Evolutionary conservation across 2,888 invertebrate species (phyloP).

Genomic region (Parasteatoda lunata): DNA sequence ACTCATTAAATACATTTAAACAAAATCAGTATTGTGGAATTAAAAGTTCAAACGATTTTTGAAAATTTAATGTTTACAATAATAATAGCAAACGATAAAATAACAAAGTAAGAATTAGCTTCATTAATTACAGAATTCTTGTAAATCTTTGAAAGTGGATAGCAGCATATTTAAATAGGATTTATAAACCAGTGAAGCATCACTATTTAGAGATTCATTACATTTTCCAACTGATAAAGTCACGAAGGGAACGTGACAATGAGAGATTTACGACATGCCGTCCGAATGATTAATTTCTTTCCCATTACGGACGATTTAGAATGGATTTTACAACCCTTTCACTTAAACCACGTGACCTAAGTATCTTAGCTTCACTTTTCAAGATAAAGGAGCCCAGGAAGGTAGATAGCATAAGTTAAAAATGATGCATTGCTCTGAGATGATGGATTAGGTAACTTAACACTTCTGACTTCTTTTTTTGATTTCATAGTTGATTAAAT

Average conservation of each 20-base stretch:
- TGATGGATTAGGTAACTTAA: constrained; percentile 2
- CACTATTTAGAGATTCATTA: background rate
- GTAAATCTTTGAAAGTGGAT: too few relatives aligned
- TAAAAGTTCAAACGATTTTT: too few relatives aligned
- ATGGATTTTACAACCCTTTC: constrained; percentile 11
- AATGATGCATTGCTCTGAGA: constrained; percentile 1
- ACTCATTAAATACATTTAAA: too few relatives aligned
- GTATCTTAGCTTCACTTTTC: too few relatives aligned
- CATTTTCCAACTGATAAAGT: background rate
- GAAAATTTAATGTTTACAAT: too few relatives aligned
- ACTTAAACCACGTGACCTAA: constrained; percentile 30
- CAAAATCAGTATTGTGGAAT: too few relatives aligned
- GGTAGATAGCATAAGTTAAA: constrained; percentile 7
- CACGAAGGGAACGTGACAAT: constrained; percentile 4
- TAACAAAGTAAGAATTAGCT: too few relatives aligned
- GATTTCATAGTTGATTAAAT: too few relatives aligned
- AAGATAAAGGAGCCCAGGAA: background rate
- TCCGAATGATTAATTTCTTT: background rate
- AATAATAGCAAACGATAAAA: too few relatives aligned
- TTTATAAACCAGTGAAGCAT: too few relatives aligned
- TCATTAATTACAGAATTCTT: too few relatives aligned
- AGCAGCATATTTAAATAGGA: too few relatives aligned
- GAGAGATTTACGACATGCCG: background rate
- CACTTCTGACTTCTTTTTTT: background rate
- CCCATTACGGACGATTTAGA: background rate